Evolutionary conservation across 2,888 invertebrate genomes (phyloP), one percentile per base, ranked within the genome.

Genomic region (Nycteola revayana): DNA sequence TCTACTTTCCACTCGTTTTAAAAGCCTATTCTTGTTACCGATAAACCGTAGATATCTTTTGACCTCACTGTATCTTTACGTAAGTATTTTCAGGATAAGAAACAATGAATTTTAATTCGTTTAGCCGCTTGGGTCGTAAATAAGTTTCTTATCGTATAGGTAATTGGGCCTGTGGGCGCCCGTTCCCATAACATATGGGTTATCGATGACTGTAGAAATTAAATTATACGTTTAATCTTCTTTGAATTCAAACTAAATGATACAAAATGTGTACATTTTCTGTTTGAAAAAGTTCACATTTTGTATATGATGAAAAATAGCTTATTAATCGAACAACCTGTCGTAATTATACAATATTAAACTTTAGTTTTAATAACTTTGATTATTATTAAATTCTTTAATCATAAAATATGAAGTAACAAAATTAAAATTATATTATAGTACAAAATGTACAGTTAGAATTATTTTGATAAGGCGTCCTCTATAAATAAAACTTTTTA

Each of bases 101-200:
- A 79, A 87, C 86, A 86, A 86, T 87, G 87, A 85, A 86, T 86
- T 88, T 86, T 84, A 88, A 87, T 84, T 84, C 75, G 61, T 67
- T 66, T 56, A 60, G 64, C 61, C 59, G 61, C 56, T 61, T 62
- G 61, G 65, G 46, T 71, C 78, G 72, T 86, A 86, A 86, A 87
- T 85, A 83, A 77, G 67, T 65, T 71, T 62, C 81, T 87, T 88
- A 88, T 87, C 87, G 75, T 71, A 77, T 78, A 73, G 76, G 83
- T 86, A 87, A 88, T 88, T 85, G 84, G 75, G 75, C 66, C 80
- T 85, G 77, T 81, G 79, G 84, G 76, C 70, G 77, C 80, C 76
- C 71, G 75, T 68, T 75, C 61, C 75, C 62, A 70, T 72, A 66
- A 64, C 60, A 54, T 52, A 66, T 57, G 56, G 57, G 62, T 62